Percentiles rank a stretch among this genome's conserved stretches.
Conservation (phyloP, 1,140 invertebrate species). For the Procambarus virginalis region DNA sequence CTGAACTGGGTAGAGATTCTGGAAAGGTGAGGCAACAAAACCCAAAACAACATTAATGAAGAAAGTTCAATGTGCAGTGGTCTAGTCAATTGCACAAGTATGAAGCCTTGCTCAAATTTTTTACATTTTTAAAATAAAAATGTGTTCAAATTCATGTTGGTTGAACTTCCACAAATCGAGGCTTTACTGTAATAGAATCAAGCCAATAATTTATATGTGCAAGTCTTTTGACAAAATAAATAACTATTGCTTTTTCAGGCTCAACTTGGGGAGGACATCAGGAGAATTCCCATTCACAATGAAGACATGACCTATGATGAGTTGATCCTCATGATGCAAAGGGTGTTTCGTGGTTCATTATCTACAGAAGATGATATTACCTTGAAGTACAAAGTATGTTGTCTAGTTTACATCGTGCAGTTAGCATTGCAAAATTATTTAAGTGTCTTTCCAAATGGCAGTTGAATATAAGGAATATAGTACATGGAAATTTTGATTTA, state of each 20-base stretch:
- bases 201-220: background rate
- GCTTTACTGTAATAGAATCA: background rate
- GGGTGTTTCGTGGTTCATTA: conserved; percentile 82
- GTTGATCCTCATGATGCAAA: conserved; percentile 85
- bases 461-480: too few species aligned
- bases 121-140: too few species aligned
- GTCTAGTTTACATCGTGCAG: conserved; percentile 19
- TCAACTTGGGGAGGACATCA: conserved; percentile 82
- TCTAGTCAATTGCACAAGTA: too few species aligned
- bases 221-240: background rate
- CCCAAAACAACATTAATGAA: too few species aligned
- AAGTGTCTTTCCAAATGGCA: too few species aligned
- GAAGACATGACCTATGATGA: conserved; percentile 87
- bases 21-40: too few species aligned
- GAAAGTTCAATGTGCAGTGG: too few species aligned
- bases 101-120: too few species aligned
- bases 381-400: conserved; percentile 86
- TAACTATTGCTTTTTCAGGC: conserved; percentile 75
- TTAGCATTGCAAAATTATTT: background rate
- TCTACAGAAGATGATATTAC: conserved; percentile 81
- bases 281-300: conserved; percentile 84
- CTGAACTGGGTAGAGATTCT: too few species aligned
- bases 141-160: too few species aligned
- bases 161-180: too few species aligned
- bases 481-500: too few species aligned